phyloP scores from a whole-genome alignment of 2,888 invertebrate genomes.

The Thymelicus acteon region DNA sequence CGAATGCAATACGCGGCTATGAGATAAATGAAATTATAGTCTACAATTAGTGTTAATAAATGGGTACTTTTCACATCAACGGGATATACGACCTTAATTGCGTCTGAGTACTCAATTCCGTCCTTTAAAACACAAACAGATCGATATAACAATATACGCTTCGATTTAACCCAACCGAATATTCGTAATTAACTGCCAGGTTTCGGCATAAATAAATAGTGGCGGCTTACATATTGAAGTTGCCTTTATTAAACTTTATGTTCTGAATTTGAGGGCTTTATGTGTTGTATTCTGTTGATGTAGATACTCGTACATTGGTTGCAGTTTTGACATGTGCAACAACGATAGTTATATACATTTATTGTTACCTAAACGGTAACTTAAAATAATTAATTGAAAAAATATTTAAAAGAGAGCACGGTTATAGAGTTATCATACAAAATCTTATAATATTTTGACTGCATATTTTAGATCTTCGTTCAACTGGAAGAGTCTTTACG shows the following conservation, averaged over 20 bases:
- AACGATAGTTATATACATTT: too few species aligned
- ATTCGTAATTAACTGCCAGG: constrained; percentile 35
- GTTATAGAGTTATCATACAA: background rate
- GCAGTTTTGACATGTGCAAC: too few species aligned
- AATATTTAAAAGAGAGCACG: background rate
- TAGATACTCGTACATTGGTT: background rate
- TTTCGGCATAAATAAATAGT: constrained; percentile 33
- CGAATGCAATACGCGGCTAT: too few species aligned
- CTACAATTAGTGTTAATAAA: background rate
- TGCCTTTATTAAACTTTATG: constrained; percentile 3
- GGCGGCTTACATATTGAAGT: constrained; percentile 31
- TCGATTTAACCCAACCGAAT: constrained; percentile 30
- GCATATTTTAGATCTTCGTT: constrained; percentile 19
- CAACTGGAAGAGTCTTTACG: constrained; percentile 42
- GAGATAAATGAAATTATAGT: too few species aligned
- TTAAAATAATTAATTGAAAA: too few species aligned
- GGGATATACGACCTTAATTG: constrained; percentile 20
- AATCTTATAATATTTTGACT: background rate
- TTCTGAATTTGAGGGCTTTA: background rate
- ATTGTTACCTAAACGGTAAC: too few species aligned
- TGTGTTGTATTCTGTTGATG: background rate
- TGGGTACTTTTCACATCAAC: background rate
- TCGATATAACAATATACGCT: constrained; percentile 30
- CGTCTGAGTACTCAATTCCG: constrained; percentile 14
- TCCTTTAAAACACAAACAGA: constrained; percentile 27